Percentiles rank a stretch among this genome's conserved stretches.
phyloP scores from a whole-genome alignment of 2,797 vertebrate species.

The Sebastes cheni region DNA sequence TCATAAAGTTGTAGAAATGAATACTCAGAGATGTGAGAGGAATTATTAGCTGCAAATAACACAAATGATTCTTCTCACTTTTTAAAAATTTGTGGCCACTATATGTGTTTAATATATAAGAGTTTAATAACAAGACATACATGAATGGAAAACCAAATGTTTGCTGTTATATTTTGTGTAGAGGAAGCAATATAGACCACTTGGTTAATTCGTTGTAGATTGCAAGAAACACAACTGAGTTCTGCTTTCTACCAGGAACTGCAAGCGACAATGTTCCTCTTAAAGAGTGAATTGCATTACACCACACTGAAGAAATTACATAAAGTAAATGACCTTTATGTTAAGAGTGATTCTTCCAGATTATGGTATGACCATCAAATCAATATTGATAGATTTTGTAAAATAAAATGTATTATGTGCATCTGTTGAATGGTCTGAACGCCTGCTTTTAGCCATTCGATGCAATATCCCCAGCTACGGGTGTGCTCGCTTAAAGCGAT shows the following conservation, averaged over 20 bases:
- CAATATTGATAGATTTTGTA: no score
- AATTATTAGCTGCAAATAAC: neutral
- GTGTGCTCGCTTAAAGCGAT: no score
- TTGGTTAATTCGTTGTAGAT: neutral
- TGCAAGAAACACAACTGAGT: neutral
- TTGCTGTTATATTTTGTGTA: neutral
- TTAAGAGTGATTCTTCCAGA: no score
- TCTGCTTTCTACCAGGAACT: neutral
- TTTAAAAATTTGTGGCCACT: neutral
- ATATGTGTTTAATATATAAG: neutral
- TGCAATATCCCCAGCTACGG: no score
- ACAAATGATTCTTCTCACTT: neutral
- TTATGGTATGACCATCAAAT: no score
- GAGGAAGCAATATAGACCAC: neutral
- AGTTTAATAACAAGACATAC: neutral
- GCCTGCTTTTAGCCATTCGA: no score
- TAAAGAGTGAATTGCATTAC: neutral
- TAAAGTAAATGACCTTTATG: no score
- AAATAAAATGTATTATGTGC: no score
- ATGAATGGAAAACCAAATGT: neutral
- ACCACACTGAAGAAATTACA: neutral
- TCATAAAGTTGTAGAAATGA: neutral
- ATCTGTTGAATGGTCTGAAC: no score
- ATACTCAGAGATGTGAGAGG: neutral
- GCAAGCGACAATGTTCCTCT: neutral